A percentile compares a stretch with the other conserved stretches of the same genome.
Conservation (phyloP, 37 sponge, comb jelly and placozoan genomes). For the Hormiphora californensis region DNA sequence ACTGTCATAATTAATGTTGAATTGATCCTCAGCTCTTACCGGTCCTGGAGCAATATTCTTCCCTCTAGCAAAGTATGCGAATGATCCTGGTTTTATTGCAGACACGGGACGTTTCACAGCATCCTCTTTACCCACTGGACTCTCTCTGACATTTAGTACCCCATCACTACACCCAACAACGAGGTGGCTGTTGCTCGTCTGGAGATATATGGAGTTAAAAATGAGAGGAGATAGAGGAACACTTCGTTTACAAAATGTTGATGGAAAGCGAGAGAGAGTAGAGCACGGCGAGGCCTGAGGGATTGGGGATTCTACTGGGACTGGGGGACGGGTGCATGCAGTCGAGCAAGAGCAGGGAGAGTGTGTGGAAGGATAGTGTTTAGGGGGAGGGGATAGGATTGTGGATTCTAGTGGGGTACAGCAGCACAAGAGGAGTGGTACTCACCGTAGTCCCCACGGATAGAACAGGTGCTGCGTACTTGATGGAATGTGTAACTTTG, state of each 20-base stretch:
- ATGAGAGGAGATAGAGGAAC: neutral
- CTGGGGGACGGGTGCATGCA: neutral
- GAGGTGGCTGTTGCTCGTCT: conserved; percentile 82
- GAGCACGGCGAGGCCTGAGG: neutral
- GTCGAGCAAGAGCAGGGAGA: no score
- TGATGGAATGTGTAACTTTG: conserved; percentile 72
- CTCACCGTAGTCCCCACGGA: conserved; percentile 81
- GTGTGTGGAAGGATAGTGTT: no score
- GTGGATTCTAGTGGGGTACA: no score
- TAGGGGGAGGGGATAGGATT: no score
- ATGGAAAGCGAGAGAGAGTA: neutral
- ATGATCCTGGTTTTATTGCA: conserved; percentile 57
- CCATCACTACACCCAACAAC: conserved; percentile 86
- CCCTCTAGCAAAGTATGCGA: conserved; percentile 73
- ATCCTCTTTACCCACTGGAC: neutral
- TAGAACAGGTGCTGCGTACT: conserved; percentile 84
- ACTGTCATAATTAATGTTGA: neutral
- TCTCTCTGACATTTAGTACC: conserved; percentile 69
- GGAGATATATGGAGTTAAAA: neutral
- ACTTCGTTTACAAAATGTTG: neutral
- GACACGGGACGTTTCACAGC: conserved; percentile 19
- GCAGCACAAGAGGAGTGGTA: neutral
- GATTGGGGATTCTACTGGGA: neutral
- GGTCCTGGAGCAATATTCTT: neutral
- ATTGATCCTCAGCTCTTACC: neutral